A percentile compares a stretch with the other conserved stretches of the same genome.
Conservation (phyloP, 2,888 invertebrate species). For the Drosophila testacea region DNA sequence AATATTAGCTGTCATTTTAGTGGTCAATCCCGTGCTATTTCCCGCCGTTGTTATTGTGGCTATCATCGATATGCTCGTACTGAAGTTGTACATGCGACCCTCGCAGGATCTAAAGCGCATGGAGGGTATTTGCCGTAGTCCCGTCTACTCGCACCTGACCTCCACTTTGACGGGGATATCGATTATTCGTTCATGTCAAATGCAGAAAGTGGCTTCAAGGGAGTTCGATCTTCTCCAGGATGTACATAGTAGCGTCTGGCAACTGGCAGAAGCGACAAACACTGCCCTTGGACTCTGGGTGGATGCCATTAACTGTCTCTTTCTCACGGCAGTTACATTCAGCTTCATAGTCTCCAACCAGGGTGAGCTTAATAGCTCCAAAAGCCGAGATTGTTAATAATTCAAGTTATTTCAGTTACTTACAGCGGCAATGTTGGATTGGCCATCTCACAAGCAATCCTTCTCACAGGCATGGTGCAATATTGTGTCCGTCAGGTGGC, state of each 20-base stretch:
- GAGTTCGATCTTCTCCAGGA: conserved; percentile 91
- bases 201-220: conserved; percentile 89
- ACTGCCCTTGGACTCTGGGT: conserved; percentile 90
- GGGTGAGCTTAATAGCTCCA: conserved; percentile 84
- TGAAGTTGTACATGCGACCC: conserved; percentile 90
- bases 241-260: conserved; percentile 84
- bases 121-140: conserved; percentile 91
- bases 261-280: conserved; percentile 79
- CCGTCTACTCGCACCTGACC: conserved; percentile 95
- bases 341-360: conserved; percentile 87
- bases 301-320: conserved; percentile 89
- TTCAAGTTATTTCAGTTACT: conserved; percentile 61
- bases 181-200: conserved; percentile 92
- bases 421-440: conserved; percentile 90
- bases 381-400: background rate
- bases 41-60: conserved; percentile 89
- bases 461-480: conserved; percentile 89
- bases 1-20: conserved; percentile 89
- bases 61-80: conserved; percentile 87
- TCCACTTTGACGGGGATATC: conserved; percentile 93
- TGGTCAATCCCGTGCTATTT: conserved; percentile 89
- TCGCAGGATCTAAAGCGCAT: conserved; percentile 91
- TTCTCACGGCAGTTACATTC: conserved; percentile 88
- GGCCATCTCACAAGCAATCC: conserved; percentile 89
- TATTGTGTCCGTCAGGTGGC: conserved; percentile 89